Percentiles rank a stretch among this genome's conserved stretches.
Conservation (phyloP, 2,797 vertebrate genomes). For the Etheostoma nigrum region DNA sequence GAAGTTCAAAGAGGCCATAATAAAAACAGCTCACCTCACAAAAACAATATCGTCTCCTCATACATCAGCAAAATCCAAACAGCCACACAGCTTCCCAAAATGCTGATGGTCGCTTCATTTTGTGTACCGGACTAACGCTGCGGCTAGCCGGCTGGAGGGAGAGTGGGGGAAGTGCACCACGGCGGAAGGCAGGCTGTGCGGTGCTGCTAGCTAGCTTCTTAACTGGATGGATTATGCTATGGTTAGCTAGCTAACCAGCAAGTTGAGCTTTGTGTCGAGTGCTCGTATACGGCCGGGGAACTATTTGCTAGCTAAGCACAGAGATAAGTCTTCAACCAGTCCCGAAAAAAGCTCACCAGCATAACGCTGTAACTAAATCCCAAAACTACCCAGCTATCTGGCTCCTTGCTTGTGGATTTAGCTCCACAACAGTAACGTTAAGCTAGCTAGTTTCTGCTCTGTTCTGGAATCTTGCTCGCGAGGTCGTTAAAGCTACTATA, state of each 20-base stretch:
- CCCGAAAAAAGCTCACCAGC: conserved; percentile 13
- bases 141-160: conserved; percentile 82
- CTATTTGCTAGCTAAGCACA: not conserved
- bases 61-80: conserved; percentile 85
- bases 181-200: conserved; percentile 78
- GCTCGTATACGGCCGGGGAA: conserved; percentile 27
- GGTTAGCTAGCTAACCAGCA: conserved; percentile 60
- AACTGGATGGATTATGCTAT: conserved; percentile 56
- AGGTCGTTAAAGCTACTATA: conserved; percentile 58
- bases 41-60: conserved; percentile 78
- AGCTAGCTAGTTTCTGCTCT: conserved; percentile 51
- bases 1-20: conserved; percentile 52
- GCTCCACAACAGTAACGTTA: conserved; percentile 34
- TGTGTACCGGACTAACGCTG: conserved; percentile 82
- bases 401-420: conserved; percentile 49
- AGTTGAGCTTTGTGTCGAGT: conserved; percentile 43
- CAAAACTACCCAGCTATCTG: not conserved
- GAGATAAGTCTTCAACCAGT: conserved; percentile 27
- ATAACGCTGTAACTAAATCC: conserved; percentile 19
- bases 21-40: conserved; percentile 81
- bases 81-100: conserved; percentile 80
- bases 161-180: conserved; percentile 87
- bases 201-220: conserved; percentile 61
- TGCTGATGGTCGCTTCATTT: conserved; percentile 85
- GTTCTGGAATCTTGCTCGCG: conserved; percentile 71